phyloP scores from a whole-genome alignment of 2,888 invertebrate species.

The Amphipoea oculea region DNA sequence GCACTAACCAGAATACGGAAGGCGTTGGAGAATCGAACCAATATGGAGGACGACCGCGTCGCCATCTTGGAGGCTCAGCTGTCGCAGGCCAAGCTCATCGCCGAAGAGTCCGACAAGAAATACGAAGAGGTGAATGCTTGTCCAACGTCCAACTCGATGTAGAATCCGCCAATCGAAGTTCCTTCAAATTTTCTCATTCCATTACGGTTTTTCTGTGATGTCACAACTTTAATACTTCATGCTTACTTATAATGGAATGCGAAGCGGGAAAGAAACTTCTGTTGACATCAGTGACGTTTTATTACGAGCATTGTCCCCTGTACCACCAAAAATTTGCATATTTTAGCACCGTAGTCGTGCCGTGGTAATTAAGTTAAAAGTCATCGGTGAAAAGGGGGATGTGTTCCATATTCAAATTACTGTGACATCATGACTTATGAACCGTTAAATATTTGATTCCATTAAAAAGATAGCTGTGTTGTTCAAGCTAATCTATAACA shows the following conservation, averaged over 20 bases:
- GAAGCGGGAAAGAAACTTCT: conserved; percentile 56
- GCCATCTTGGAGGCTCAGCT: conserved; percentile 99
- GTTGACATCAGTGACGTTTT: conserved; percentile 57
- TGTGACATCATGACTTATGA: conserved; percentile 46
- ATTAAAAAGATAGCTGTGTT: conserved; percentile 37
- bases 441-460: conserved; percentile 34
- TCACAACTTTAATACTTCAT: conserved; percentile 21
- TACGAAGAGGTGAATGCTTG: conserved; percentile 98
- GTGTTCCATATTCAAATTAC: conserved; percentile 49
- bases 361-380: conserved; percentile 43
- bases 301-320: conserved; percentile 53
- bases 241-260: conserved; percentile 55
- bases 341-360: conserved; percentile 51
- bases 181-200: conserved; percentile 44
- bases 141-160: conserved; percentile 65
- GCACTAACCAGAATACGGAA: conserved; percentile 96
- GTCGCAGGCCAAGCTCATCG: conserved; percentile 99
- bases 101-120: conserved; percentile 99
- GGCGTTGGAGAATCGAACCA: conserved; percentile 99
- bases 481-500: conserved; percentile 39
- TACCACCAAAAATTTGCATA: conserved; percentile 44
- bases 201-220: conserved; percentile 42
- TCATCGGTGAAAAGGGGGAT: conserved; percentile 42
- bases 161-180: conserved; percentile 51
- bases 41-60: conserved; percentile 99